These are phyloP conservation scores for Eristalinus sepulchralis DNA, from an alignment of 2,888 invertebrate genomes.

Conservation along the genomic window DNA sequence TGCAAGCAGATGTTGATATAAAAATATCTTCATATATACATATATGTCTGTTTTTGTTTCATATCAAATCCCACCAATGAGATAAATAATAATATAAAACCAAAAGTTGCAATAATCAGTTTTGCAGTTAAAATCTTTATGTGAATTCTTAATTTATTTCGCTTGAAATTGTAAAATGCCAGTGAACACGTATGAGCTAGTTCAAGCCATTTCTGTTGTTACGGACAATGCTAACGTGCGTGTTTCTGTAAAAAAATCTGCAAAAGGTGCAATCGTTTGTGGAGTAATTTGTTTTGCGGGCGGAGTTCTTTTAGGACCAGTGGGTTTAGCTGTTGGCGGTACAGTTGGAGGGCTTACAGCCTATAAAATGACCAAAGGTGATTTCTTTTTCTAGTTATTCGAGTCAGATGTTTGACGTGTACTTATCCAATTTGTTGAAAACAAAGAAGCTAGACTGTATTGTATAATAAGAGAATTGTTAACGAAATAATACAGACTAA, in stretches of 20 bases:
- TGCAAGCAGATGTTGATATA: too few species aligned
- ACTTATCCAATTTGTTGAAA: constrained; percentile 14
- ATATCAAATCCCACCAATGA: too few species aligned
- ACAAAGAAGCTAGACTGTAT: constrained; percentile 5
- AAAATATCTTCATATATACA: too few species aligned
- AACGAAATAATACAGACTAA: neutral
- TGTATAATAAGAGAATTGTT: too few species aligned
- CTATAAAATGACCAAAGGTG: constrained; percentile 77
- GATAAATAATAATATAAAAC: too few species aligned
- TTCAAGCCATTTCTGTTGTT: constrained; percentile 78
- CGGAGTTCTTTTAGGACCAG: constrained; percentile 78
- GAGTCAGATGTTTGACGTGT: constrained; percentile 28
- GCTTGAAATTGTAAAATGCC: constrained; percentile 74
- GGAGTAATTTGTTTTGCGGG: constrained; percentile 78
- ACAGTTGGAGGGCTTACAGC: constrained; percentile 78
- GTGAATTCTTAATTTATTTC: neutral
- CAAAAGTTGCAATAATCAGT: neutral
- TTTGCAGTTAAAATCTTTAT: neutral
- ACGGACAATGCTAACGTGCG: constrained; percentile 78
- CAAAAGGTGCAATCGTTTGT: constrained; percentile 78
- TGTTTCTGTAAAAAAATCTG: constrained; percentile 77
- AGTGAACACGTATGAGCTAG: constrained; percentile 77
- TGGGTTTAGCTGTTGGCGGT: constrained; percentile 79
- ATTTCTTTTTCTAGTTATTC: constrained; percentile 24
- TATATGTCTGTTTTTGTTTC: too few species aligned